Evolutionary conservation across 2,888 invertebrate species (phyloP).

Genomic region (Metalampra italica): DNA sequence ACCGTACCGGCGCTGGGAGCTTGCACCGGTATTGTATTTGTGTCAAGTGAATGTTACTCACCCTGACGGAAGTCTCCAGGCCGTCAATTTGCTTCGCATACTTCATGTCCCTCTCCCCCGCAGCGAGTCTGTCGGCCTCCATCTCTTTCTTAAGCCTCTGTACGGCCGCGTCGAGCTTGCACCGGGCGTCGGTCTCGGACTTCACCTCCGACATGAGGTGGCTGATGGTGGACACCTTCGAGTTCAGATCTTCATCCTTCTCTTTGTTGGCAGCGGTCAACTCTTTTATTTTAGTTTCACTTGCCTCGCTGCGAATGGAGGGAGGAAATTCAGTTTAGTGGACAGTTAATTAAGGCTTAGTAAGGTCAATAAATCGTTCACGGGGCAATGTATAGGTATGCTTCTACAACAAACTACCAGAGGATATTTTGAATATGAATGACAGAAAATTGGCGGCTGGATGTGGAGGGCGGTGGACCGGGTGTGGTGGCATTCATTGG

Average conservation of each 20-base stretch:
- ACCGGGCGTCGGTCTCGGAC: slow-evolving; percentile 26
- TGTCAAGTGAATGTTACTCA: too few species aligned
- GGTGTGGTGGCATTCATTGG: too few species aligned
- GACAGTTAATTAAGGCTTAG: too few species aligned
- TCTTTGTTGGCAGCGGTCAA: slow-evolving; percentile 14
- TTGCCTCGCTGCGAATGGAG: slow-evolving; percentile 16
- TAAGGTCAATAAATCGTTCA: too few species aligned
- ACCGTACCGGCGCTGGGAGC: too few species aligned
- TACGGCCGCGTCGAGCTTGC: slow-evolving; percentile 25
- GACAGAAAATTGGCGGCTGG: too few species aligned
- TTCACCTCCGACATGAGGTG: slow-evolving; percentile 40
- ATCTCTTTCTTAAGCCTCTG: slow-evolving; percentile 27
- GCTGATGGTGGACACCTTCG: slow-evolving; percentile 29
- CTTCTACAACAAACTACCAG: too few species aligned
- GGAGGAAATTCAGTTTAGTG: not conserved
- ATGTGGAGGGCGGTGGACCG: too few species aligned
- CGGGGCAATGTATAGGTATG: too few species aligned
- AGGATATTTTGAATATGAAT: too few species aligned
- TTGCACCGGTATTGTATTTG: too few species aligned
- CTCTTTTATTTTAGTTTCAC: slow-evolving; percentile 20
- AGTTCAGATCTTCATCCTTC: slow-evolving; percentile 28
- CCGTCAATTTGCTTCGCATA: slow-evolving; percentile 21
- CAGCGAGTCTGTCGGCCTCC: slow-evolving; percentile 24
- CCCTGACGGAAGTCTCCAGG: slow-evolving; percentile 27
- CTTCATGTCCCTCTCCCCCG: slow-evolving; percentile 26